Evolutionary conservation across 2,797 vertebrate genomes (phyloP).

Genomic region (Knipowitschia caucasica): DNA sequence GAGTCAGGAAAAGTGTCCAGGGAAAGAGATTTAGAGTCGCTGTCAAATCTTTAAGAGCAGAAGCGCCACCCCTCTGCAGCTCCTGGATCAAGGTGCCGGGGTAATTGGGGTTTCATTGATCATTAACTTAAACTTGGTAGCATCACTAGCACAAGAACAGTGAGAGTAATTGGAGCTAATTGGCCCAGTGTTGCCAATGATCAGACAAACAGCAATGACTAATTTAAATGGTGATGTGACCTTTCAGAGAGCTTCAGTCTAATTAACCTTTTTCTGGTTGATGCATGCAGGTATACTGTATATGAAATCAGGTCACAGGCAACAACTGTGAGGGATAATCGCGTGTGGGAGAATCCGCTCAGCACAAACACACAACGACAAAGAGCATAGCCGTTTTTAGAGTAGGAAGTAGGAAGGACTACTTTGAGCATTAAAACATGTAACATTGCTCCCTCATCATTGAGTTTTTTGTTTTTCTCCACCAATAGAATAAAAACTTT

Average conservation of each 20-base stretch:
- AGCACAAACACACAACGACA: background rate
- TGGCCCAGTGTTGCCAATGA: constrained; percentile 70
- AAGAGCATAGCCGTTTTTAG: constrained; percentile 4
- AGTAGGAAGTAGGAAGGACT: constrained; percentile 1
- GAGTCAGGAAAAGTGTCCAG: constrained; percentile 58
- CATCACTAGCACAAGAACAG: constrained; percentile 48
- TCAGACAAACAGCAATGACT: constrained; percentile 76
- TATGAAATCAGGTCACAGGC: constrained; percentile 44
- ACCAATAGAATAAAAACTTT: too few species aligned
- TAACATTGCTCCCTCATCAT: too few species aligned
- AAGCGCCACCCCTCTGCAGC: constrained; percentile 23
- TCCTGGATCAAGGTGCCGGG: constrained; percentile 41
- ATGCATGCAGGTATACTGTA: constrained; percentile 62
- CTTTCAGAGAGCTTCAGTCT: constrained; percentile 72
- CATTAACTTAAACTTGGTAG: constrained; percentile 60
- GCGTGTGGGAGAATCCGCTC: constrained; percentile 8
- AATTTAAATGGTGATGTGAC: constrained; percentile 72
- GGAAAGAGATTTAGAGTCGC: constrained; percentile 32
- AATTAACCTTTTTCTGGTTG: constrained; percentile 73
- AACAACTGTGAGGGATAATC: constrained; percentile 34
- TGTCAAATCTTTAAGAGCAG: constrained; percentile 26
- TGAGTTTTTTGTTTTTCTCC: too few species aligned
- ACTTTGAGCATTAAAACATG: too few species aligned
- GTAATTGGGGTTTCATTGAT: constrained; percentile 60
- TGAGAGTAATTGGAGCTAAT: constrained; percentile 77